These are phyloP conservation scores for Parasteatoda lunata DNA, from an alignment of 2,888 invertebrate species.

Conservation along the genomic window DNA sequence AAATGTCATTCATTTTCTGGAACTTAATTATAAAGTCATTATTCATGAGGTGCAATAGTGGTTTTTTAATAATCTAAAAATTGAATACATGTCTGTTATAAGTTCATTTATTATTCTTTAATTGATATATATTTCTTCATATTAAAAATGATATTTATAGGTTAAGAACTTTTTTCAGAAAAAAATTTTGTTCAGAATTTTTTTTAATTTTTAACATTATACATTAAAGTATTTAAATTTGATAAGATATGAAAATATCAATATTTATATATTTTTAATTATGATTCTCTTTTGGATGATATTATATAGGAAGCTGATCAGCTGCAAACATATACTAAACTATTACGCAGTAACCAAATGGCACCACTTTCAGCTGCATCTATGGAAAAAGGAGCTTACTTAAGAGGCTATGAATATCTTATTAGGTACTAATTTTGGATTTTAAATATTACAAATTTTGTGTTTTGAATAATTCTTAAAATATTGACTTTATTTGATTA, in stretches of 20 bases:
- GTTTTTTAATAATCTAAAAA: too few relatives aligned
- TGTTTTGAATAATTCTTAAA: too few relatives aligned
- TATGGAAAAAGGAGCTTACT: constrained; percentile 84
- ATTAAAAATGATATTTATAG: not conserved
- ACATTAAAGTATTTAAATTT: not conserved
- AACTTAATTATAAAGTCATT: too few relatives aligned
- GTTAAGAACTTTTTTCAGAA: not conserved
- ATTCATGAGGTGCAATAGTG: too few relatives aligned
- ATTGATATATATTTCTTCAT: not conserved
- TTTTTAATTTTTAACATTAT: not conserved
- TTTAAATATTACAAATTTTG: too few relatives aligned
- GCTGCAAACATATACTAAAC: constrained; percentile 72
- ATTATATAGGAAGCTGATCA: constrained; percentile 17
- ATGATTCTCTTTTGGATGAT: not conserved
- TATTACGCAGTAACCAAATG: constrained; percentile 74
- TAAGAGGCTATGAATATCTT: constrained; percentile 83
- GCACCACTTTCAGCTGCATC: constrained; percentile 81
- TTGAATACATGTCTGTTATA: not conserved
- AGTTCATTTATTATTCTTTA: not conserved
- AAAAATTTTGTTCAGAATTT: not conserved
- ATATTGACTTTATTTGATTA: too few relatives aligned
- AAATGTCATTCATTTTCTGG: too few relatives aligned
- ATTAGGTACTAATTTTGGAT: constrained; percentile 19
- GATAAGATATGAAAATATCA: not conserved
- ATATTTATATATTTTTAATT: not conserved